Evolutionary conservation across 92 coral and sea anemone species (phyloP).

Genomic region (Epizoanthus illoricatus): DNA sequence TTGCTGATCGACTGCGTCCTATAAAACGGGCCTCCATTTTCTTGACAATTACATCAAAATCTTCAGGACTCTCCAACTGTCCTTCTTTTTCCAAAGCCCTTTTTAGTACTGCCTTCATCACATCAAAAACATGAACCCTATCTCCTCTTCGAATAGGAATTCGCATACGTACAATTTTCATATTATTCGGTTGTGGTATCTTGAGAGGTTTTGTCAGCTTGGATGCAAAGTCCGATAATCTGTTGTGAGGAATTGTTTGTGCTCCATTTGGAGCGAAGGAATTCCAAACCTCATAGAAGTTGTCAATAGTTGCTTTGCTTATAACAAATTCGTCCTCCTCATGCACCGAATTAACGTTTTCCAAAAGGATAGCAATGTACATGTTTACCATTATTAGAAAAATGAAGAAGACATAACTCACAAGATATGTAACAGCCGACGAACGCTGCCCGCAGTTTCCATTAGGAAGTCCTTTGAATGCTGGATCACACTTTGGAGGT

Average conservation of each 20-base stretch:
- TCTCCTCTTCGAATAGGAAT: constrained; percentile 85
- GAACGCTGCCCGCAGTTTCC: constrained; percentile 64
- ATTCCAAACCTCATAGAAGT: constrained; percentile 82
- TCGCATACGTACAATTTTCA: constrained; percentile 61
- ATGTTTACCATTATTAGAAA: constrained; percentile 88
- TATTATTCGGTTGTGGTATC: constrained; percentile 74
- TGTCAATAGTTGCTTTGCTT: constrained; percentile 72
- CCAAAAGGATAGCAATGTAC: constrained; percentile 92
- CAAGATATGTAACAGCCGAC: constrained; percentile 56
- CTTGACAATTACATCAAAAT: constrained; percentile 68
- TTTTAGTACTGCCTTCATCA: constrained; percentile 82
- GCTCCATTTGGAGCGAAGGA: constrained; percentile 76
- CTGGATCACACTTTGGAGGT: constrained; percentile 73
- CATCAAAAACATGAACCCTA: constrained; percentile 85
- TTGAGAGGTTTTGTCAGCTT: constrained; percentile 77
- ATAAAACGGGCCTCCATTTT: constrained; percentile 78
- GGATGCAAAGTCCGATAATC: constrained; percentile 73
- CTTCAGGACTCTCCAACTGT: constrained; percentile 83
- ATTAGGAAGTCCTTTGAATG: constrained; percentile 37
- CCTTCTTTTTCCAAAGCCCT: constrained; percentile 60
- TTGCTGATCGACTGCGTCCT: constrained; percentile 6
- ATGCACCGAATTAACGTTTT: constrained; percentile 87
- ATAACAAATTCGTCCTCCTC: constrained; percentile 84
- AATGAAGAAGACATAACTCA: constrained; percentile 70
- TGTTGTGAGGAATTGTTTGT: constrained; percentile 65